Evolutionary conservation across 2,888 invertebrate species (phyloP).

Genomic region (Miltochrista miniata): DNA sequence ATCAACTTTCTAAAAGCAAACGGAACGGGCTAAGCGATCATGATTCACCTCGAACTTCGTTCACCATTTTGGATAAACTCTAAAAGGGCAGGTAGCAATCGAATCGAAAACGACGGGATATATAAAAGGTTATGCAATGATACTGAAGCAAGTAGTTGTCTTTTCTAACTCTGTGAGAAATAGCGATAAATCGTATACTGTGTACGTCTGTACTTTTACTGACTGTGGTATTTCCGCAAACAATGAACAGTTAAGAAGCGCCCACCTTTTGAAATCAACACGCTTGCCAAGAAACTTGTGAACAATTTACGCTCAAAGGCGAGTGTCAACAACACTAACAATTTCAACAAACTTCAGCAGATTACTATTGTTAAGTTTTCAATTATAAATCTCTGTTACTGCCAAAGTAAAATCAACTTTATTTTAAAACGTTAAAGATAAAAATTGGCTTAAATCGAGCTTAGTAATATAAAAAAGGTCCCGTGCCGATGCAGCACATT

Average conservation of each 20-base stretch:
- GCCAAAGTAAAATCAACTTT: slow-evolving; percentile 13
- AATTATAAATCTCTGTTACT: slow-evolving; percentile 18
- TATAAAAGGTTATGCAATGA: too few species aligned
- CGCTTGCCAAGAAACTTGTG: slow-evolving; percentile 10
- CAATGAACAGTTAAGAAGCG: slow-evolving; percentile 1
- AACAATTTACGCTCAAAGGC: slow-evolving; percentile 27
- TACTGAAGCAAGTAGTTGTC: too few species aligned
- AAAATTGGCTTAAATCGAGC: slow-evolving; percentile 18
- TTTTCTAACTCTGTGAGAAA: too few species aligned
- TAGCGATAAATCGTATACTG: too few species aligned
- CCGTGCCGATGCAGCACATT: slow-evolving; percentile 58
- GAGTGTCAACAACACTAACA: slow-evolving; percentile 25
- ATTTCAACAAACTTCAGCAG: slow-evolving; percentile 29
- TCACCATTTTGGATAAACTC: too few species aligned
- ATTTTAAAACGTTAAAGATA: slow-evolving; percentile 19
- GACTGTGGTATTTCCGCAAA: slow-evolving; percentile 9
- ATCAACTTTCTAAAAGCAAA: not conserved
- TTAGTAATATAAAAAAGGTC: slow-evolving; percentile 35
- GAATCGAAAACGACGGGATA: too few species aligned
- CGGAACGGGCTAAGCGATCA: too few species aligned
- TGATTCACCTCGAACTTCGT: too few species aligned
- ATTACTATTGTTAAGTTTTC: slow-evolving; percentile 33
- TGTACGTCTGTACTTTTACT: not conserved
- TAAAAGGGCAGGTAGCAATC: too few species aligned
- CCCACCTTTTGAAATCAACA: slow-evolving; percentile 22